Evolutionary conservation across 1,140 invertebrate species (phyloP), one percentile per base, ranked within the genome.

Genomic region (Phenacoccus solenopsis): DNA sequence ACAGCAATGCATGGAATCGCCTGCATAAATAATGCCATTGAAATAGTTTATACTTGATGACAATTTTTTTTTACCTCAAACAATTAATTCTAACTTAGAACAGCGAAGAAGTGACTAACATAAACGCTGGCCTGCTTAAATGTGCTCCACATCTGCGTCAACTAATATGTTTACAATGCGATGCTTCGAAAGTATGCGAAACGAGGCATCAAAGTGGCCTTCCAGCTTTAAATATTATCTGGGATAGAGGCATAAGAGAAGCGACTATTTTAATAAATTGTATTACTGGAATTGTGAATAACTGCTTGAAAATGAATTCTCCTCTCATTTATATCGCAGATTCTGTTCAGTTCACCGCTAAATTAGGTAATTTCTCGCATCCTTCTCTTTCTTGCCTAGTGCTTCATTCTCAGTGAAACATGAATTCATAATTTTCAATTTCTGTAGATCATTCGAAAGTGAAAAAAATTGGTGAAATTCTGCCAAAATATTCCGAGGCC

Each of bases 161-260:
- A 22, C 64, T 71, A 16, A 21, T 71, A 1, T 69, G 71, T 20
- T 9, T 71, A 9, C 71, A 71, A 64, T 69, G 71, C 22, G 68
- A 71, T 28, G 70, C 67, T 1, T 38, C n/a, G 1, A 59, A 67
- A 49, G 57, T 71, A 3, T 69, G 71, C 24, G 71, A 71, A 25
- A 69, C 67, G 0, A 57, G 71, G 16, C 61, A 5, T 3, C 22
- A 64, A 4, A 3, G 12, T 3, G 22, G 20, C 4, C 59, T 64
- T 16, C 59, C 59, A 16, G 21, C 59, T 1, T 64, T 64, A 22
- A 64, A 64, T 24, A 64, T 64, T 5, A 25, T 64, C 25, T 64
- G 59, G 59, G 59, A 64, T 24, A 64, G 59, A 64, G 25, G 59
- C 21, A 64, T 64, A 25, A 27, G 3, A 10, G 25, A 64, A 4